Evolutionary conservation across 2,797 vertebrate genomes (phyloP).

Genomic region (Sciurus carolinensis): DNA sequence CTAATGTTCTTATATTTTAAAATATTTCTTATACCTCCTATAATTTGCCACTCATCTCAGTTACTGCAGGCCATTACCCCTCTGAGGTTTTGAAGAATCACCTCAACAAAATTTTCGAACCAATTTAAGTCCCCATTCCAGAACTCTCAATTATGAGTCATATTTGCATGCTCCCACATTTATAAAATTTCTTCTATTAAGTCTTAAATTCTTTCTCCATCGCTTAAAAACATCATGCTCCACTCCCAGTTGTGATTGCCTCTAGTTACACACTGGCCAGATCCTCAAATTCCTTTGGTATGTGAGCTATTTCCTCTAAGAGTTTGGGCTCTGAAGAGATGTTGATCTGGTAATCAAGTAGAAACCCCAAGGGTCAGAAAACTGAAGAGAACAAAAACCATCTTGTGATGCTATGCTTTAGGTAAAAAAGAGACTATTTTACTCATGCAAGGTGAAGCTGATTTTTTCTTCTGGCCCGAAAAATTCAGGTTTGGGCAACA

Average conservation of each 20-base stretch:
- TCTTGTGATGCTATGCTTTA: background rate
- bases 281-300: background rate
- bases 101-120: background rate
- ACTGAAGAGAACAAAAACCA: background rate
- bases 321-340: background rate
- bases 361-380: background rate
- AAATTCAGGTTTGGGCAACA: background rate
- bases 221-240: background rate
- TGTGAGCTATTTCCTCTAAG: background rate
- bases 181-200: background rate
- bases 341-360: background rate
- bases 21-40: background rate
- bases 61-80: background rate
- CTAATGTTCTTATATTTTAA: background rate
- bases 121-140: background rate
- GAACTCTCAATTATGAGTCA: background rate
- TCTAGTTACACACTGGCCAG: background rate
- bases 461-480: background rate
- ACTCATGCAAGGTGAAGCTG: background rate
- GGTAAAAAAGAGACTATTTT: background rate
- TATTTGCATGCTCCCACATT: background rate
- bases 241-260: background rate
- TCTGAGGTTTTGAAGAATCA: background rate
- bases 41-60: background rate
- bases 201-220: background rate